Percentiles rank a stretch among this genome's conserved stretches.
Conservation (phyloP, 1,140 invertebrate genomes). For the Araneus ventricosus region DNA sequence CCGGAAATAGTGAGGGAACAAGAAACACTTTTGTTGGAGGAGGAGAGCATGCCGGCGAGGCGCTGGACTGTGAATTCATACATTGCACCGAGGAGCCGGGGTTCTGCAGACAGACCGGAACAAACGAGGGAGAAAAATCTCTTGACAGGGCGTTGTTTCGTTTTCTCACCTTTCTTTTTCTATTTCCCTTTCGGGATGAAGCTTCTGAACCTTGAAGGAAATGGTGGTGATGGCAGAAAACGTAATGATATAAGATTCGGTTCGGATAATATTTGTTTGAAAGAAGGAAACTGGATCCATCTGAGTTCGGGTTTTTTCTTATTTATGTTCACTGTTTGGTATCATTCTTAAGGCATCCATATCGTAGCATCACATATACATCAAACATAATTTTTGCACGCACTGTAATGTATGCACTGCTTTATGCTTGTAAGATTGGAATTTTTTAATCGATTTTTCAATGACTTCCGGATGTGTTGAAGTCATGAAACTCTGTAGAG, state of each 20-base stretch:
- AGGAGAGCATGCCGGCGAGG: background rate
- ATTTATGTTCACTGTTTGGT: background rate
- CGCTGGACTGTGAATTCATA: background rate
- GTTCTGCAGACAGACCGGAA: constrained; percentile 17
- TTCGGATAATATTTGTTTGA: background rate
- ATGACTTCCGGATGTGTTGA: too few relatives aligned
- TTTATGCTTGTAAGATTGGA: background rate
- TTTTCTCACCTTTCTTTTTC: background rate
- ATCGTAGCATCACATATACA: background rate
- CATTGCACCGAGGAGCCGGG: background rate
- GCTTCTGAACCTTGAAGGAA: background rate
- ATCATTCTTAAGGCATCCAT: background rate
- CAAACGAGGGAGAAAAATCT: constrained; percentile 10
- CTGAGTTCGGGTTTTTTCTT: background rate
- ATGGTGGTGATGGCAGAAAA: background rate
- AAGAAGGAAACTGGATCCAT: background rate
- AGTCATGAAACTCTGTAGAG: too few relatives aligned
- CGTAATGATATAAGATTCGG: background rate
- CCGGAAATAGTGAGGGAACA: constrained; percentile 12
- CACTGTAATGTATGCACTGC: background rate
- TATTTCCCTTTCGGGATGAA: background rate
- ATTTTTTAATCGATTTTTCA: too few relatives aligned
- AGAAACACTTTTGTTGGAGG: background rate
- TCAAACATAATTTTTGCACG: background rate
- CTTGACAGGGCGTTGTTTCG: background rate